Evolutionary conservation across 2,113 vertebrate species (phyloP), one percentile per base, ranked within the genome.

Genomic region (Cnemophilus loriae): DNA sequence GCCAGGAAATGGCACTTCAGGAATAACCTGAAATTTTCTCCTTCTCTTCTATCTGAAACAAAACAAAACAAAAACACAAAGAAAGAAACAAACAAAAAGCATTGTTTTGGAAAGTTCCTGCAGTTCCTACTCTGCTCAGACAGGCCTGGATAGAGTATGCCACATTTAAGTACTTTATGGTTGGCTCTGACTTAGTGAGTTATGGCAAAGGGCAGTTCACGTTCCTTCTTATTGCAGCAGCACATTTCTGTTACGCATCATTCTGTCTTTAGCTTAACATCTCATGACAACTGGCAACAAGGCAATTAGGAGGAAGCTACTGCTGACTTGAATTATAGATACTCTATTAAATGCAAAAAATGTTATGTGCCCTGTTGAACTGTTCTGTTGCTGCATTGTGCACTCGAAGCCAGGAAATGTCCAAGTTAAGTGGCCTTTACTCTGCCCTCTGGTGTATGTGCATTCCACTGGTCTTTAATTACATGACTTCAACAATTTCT

Each of bases 251-350:
- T 85, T 95, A 81, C 80, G 76, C 15, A 68, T 91, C 81, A 86
- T 65, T 93, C 46, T 67, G 23, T 74, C 94, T 97, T 95, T 52
- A 96, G 81, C 71, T 93, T 89, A 94, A 94, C 50, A 35, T 59
- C 90, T 94, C 53, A 84, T 95, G 84, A 96, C 93, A 97, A 90
- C 83, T 96, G 96, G 69, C 61, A 94, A 44, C 77, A 93, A 83
- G 73, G 86, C 77, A 88, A 90, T 96, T 95, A 97, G 86, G 64
- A 77, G 77, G 79, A 84, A 60, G 23, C 26, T 74, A 23, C 61
- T 69, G 68, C 56, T 71, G 92, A 44, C 83, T 89, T 75, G 83
- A 88, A 93, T 97, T 94, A 92, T 79, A 90, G 95, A 86, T 92
- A 67, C 23, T 77, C 26, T 73, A 30, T 87, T 94, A 92, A 89